phyloP scores from a whole-genome alignment of 1,140 invertebrate species.

The Apocrypta bakeri region DNA sequence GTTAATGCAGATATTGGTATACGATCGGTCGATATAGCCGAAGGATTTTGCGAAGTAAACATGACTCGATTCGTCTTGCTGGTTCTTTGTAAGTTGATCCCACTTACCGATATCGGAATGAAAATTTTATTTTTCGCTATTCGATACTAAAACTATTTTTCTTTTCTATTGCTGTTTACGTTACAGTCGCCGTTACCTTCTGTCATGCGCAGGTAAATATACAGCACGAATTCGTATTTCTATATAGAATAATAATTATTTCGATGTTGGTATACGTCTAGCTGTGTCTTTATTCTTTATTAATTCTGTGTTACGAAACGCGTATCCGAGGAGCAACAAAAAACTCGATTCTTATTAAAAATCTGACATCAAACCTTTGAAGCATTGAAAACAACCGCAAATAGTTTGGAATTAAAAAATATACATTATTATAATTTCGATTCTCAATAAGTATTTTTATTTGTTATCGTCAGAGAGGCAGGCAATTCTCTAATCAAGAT shows the following conservation, averaged over 20 bases:
- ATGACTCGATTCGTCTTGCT: conserved; percentile 13
- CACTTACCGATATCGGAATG: too few species aligned
- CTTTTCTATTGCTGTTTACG: too few species aligned
- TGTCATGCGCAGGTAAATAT: conserved; percentile 32
- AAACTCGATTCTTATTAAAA: background rate
- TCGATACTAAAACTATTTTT: background rate
- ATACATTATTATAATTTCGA: too few species aligned
- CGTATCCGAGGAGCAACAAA: too few species aligned
- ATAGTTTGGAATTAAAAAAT: background rate
- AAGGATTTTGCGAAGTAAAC: background rate
- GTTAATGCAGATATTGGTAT: background rate
- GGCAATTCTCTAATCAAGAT: conserved; percentile 17
- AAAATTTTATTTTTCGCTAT: too few species aligned
- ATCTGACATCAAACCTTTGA: background rate
- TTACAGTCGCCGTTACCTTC: conserved; percentile 25
- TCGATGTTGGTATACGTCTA: too few species aligned
- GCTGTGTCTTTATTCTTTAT: too few species aligned
- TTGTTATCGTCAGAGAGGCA: background rate
- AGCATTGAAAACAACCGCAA: background rate
- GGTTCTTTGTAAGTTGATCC: conserved; percentile 35
- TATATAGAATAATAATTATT: background rate
- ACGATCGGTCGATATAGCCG: background rate
- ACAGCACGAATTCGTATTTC: background rate
- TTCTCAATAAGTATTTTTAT: too few species aligned
- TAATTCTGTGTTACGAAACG: too few species aligned